phyloP scores from a whole-genome alignment of 2,888 invertebrate genomes.

The Drosophila buzzatii region DNA sequence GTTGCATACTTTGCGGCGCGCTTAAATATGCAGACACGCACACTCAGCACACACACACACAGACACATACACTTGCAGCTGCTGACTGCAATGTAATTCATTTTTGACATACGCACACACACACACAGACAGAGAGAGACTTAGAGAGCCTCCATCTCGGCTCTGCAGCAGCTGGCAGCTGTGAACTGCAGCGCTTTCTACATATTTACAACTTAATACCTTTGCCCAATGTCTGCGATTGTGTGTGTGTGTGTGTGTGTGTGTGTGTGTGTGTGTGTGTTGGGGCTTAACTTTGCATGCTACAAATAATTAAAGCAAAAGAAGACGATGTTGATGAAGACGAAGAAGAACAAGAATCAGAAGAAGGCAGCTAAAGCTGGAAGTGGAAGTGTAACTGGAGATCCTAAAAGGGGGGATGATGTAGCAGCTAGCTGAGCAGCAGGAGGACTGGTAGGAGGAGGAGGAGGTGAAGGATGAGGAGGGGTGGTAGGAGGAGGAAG shows the following conservation, averaged over 20 bases:
- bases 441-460: not conserved
- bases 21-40: conserved; percentile 64
- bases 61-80: conserved; percentile 31
- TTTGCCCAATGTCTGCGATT: conserved; percentile 49
- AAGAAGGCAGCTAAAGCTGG: not conserved
- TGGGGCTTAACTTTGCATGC: conserved; percentile 71
- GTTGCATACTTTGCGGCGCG: conserved; percentile 73
- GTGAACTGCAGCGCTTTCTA: conserved; percentile 46
- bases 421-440: conserved; percentile 66
- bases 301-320: conserved; percentile 76
- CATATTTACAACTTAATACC: conserved; percentile 77
- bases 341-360: conserved; percentile 20
- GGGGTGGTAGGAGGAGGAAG: too few species aligned
- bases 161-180: conserved; percentile 53
- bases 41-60: conserved; percentile 19
- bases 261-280: conserved; percentile 31
- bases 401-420: not conserved
- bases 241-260: conserved; percentile 24
- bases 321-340: conserved; percentile 29
- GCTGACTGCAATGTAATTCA: conserved; percentile 67
- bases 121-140: not conserved
- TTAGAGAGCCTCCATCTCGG: not conserved
- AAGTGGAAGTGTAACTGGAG: not conserved
- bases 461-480: conserved; percentile 11
- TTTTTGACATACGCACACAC: conserved; percentile 62